phyloP scores from a whole-genome alignment of 2,888 invertebrate genomes.

The Dasysyrphus tricinctus region DNA sequence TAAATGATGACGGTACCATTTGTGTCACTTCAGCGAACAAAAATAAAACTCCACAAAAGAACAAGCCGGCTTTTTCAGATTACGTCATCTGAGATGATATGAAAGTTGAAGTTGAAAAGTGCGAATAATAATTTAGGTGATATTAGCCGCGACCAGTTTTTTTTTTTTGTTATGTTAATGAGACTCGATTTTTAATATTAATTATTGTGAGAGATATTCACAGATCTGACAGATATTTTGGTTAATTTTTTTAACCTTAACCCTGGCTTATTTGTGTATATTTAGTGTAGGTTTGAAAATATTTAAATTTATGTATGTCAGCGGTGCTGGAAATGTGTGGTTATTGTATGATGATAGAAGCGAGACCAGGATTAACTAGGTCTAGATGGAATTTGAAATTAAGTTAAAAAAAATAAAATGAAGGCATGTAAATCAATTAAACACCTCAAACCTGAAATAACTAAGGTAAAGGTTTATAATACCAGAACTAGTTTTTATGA shows the following conservation, averaged over 20 bases:
- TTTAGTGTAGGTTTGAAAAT: slow-evolving; percentile 20
- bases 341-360: background rate
- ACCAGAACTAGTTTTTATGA: background rate
- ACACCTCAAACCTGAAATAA: background rate
- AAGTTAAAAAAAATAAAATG: background rate
- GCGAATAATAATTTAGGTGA: slow-evolving; percentile 23
- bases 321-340: background rate
- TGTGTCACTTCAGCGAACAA: background rate
- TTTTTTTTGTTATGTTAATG: slow-evolving; percentile 10
- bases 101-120: background rate
- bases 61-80: slow-evolving; percentile 28
- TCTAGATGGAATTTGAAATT: background rate
- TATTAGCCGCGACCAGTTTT: slow-evolving; percentile 33
- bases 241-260: slow-evolving; percentile 41
- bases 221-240: slow-evolving; percentile 7
- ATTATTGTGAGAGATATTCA: background rate
- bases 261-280: slow-evolving; percentile 20
- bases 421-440: background rate
- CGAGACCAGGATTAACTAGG: background rate
- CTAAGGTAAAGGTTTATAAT: too few species aligned
- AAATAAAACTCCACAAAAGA: background rate
- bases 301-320: background rate
- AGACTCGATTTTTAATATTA: background rate
- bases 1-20: slow-evolving; percentile 48
- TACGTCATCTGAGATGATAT: slow-evolving; percentile 27